Percentiles rank a stretch among this genome's conserved stretches.
Evolutionary conservation across 2,113 vertebrate species (phyloP).

Genomic region (Phalacrocorax aristotelis): DNA sequence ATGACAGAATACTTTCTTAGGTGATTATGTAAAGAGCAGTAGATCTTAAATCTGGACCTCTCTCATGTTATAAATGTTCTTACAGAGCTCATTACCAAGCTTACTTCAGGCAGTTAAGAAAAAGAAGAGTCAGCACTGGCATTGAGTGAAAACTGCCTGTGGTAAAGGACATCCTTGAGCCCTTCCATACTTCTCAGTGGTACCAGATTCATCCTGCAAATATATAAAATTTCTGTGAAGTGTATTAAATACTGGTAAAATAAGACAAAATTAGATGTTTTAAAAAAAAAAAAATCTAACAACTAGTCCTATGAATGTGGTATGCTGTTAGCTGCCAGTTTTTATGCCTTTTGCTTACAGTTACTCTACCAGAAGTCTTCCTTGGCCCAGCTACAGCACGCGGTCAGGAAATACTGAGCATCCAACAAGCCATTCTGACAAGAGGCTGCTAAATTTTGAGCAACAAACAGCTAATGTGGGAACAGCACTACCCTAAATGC

Average conservation of each 20-base stretch:
- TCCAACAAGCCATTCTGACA: background rate
- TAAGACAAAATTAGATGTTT: background rate
- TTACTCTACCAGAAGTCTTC: background rate
- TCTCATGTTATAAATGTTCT: background rate
- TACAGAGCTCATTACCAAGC: background rate
- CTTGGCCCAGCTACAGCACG: background rate
- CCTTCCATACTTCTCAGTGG: background rate
- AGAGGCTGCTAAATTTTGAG: background rate
- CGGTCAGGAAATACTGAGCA: background rate
- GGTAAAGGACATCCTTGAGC: background rate
- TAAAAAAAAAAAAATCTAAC: background rate
- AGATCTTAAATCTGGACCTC: background rate
- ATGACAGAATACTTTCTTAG: background rate
- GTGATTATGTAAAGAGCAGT: background rate
- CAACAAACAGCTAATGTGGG: background rate
- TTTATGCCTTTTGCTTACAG: background rate
- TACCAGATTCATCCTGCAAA: background rate
- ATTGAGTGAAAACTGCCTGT: background rate
- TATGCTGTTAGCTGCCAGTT: background rate
- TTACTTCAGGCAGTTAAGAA: background rate
- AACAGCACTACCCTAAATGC: background rate
- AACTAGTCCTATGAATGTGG: background rate
- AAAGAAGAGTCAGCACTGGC: background rate
- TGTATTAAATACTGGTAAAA: background rate
- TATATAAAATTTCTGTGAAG: background rate